These are phyloP conservation scores for Silvanus unidentatus DNA, from an alignment of 2,888 invertebrate genomes.

Conservation along the genomic window DNA sequence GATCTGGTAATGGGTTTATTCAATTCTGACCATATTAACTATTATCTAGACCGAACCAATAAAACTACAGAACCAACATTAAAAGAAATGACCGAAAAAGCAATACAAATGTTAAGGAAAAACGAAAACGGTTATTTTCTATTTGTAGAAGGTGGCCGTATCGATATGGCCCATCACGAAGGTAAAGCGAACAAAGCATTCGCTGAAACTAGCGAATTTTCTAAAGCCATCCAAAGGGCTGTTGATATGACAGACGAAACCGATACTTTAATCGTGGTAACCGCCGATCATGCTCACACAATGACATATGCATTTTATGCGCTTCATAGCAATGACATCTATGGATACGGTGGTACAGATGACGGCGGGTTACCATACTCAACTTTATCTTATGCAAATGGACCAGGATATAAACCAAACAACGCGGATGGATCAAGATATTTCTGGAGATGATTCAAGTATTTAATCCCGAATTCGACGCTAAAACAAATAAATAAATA, in stretches of 20 bases:
- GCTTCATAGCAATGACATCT: constrained; percentile 53
- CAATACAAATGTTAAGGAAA: constrained; percentile 54
- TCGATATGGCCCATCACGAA: constrained; percentile 71
- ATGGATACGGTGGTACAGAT: constrained; percentile 50
- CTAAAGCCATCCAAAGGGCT: constrained; percentile 50
- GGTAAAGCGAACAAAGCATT: constrained; percentile 60
- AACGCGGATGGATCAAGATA: constrained; percentile 46
- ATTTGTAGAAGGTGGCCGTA: constrained; percentile 69
- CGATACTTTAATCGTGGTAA: constrained; percentile 74
- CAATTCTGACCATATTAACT: constrained; percentile 42
- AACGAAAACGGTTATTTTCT: constrained; percentile 63
- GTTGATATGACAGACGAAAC: constrained; percentile 55
- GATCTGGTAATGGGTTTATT: constrained; percentile 26
- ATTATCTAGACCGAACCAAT: constrained; percentile 58
- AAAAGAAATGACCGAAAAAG: constrained; percentile 72
- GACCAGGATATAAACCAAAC: constrained; percentile 52
- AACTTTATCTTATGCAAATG: constrained; percentile 66
- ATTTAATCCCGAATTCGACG: too few species aligned
- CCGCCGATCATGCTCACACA: constrained; percentile 70
- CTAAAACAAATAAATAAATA: background rate
- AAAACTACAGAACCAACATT: constrained; percentile 58
- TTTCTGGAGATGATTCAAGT: constrained; percentile 46
- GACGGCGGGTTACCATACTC: constrained; percentile 53
- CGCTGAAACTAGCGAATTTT: constrained; percentile 69
- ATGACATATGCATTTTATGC: constrained; percentile 71